These are phyloP conservation scores for Beaufortia kweichowensis DNA, from an alignment of 2,113 vertebrate species.

Conservation along the genomic window DNA sequence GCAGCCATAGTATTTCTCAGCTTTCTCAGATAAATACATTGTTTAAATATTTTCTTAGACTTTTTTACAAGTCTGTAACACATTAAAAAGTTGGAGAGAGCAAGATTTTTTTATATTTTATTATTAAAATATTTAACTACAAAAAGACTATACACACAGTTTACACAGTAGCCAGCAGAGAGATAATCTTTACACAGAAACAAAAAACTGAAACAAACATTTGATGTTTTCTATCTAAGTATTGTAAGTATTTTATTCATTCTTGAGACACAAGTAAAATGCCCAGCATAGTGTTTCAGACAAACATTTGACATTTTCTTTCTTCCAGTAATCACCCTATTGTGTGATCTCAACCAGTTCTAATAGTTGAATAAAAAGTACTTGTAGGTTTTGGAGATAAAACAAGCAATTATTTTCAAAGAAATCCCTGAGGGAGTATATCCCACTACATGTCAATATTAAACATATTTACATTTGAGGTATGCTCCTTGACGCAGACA, in stretches of 20 bases:
- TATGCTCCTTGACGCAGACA: conserved; percentile 58
- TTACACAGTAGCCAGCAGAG: conserved; percentile 71
- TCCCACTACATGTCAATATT: conserved; percentile 57
- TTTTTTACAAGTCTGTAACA: no score
- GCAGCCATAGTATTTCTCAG: no score
- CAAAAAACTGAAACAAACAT: no score
- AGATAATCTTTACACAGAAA: conserved; percentile 63
- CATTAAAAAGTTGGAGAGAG: background rate
- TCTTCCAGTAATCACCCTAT: conserved; percentile 63
- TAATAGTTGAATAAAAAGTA: conserved; percentile 15
- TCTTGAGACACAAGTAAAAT: no score
- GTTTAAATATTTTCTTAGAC: no score
- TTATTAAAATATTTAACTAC: conserved; percentile 83
- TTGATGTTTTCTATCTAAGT: no score
- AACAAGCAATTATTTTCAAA: conserved; percentile 35
- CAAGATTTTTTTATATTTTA: conserved; percentile 71
- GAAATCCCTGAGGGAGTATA: conserved; percentile 74
- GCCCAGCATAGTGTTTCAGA: no score
- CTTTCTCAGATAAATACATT: no score
- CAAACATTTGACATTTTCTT: conserved; percentile 41
- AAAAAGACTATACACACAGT: conserved; percentile 82
- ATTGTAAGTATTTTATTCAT: no score
- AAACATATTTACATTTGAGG: conserved; percentile 71
- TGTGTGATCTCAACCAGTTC: conserved; percentile 39
- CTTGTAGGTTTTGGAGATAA: conserved; percentile 21